Evolutionary conservation across 2,797 vertebrate species (phyloP).

Genomic region (Bufotes viridis): DNA sequence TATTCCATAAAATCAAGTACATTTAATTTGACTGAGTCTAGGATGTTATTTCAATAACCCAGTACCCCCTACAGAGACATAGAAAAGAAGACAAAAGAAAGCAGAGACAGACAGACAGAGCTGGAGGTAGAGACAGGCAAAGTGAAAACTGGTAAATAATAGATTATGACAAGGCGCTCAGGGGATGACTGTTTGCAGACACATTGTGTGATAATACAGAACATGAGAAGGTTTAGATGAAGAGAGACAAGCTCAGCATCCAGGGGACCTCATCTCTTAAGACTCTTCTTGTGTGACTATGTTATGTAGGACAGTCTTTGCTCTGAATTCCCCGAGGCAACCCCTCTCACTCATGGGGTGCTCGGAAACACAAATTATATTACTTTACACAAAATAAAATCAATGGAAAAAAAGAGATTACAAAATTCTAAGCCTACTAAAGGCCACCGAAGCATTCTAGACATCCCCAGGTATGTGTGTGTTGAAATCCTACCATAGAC

Average conservation of each 20-base stretch:
- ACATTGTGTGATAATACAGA: slow-evolving; percentile 56
- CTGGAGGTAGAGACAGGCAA: slow-evolving; percentile 37
- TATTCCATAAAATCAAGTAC: not conserved
- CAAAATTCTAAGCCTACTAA: slow-evolving; percentile 63
- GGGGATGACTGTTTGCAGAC: slow-evolving; percentile 58
- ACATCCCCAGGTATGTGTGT: slow-evolving; percentile 46
- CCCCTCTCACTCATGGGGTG: not conserved
- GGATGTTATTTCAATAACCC: not conserved
- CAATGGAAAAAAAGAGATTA: slow-evolving; percentile 63
- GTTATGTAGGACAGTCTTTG: slow-evolving; percentile 17
- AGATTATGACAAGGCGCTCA: slow-evolving; percentile 57
- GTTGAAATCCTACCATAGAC: slow-evolving; percentile 25
- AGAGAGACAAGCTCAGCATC: slow-evolving; percentile 43
- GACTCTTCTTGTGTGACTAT: not conserved
- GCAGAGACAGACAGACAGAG: slow-evolving; percentile 33
- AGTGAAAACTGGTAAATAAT: slow-evolving; percentile 57
- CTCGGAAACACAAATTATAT: slow-evolving; percentile 59
- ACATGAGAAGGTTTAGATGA: slow-evolving; percentile 55
- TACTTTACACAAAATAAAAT: slow-evolving; percentile 63
- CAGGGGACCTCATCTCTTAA: slow-evolving; percentile 57
- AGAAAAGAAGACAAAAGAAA: slow-evolving; percentile 5
- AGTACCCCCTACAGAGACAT: not conserved
- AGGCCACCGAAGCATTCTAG: slow-evolving; percentile 62
- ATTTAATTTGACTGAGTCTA: slow-evolving; percentile 10
- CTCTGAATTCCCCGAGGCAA: not conserved